phyloP scores from a whole-genome alignment of 2,888 invertebrate genomes.

The Allolobophora icterica region DNA sequence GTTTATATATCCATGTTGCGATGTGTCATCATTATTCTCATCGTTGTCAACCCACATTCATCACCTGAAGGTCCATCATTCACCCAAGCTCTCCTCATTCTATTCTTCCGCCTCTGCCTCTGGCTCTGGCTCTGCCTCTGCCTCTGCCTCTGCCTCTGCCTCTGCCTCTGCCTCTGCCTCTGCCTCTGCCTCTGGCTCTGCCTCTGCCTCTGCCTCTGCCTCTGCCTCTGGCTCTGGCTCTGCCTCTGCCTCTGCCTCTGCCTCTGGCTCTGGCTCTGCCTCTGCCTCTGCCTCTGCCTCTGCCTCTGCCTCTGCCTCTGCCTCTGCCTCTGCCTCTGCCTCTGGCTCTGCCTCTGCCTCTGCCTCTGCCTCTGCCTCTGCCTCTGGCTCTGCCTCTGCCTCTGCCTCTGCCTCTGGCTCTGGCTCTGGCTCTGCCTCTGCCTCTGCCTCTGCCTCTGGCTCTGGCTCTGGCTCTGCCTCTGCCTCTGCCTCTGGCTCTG shows the following conservation, averaged over 20 bases:
- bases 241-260: not conserved
- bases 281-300: not conserved
- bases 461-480: too few relatives aligned
- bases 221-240: too few relatives aligned
- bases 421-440: too few relatives aligned
- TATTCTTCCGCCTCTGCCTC: not conserved
- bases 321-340: not conserved
- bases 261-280: too few relatives aligned
- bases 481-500: not conserved
- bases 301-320: not conserved
- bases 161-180: not conserved
- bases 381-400: not conserved
- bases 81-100: not conserved
- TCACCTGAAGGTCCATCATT: too few relatives aligned
- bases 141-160: not conserved
- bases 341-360: not conserved
- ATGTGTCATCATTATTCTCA: too few relatives aligned
- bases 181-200: not conserved
- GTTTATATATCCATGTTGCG: too few relatives aligned
- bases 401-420: too few relatives aligned
- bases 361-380: not conserved
- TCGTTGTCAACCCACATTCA: too few relatives aligned
- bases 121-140: too few relatives aligned
- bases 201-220: not conserved
- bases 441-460: not conserved